Evolutionary conservation across 2,113 vertebrate species (phyloP).

Genomic region (Silurus glanis): DNA sequence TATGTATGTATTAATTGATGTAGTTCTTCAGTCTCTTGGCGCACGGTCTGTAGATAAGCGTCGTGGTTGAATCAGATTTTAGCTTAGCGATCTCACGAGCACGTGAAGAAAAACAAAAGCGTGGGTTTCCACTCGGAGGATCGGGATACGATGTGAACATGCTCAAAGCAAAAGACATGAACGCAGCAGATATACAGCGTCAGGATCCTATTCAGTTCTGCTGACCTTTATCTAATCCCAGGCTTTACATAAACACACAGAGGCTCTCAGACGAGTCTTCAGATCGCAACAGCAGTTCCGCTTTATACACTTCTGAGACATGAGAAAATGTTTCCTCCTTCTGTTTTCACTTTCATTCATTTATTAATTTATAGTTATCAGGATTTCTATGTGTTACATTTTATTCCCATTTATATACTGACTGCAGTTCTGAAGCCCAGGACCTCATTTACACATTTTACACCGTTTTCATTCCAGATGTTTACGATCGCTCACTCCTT

Average conservation of each 20-base stretch:
- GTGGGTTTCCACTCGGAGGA: neutral
- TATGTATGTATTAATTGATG: neutral
- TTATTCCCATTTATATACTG: no score
- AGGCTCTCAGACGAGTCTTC: no score
- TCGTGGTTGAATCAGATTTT: neutral
- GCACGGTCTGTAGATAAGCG: neutral
- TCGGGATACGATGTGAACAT: neutral
- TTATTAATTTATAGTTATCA: no score
- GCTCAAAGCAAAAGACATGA: neutral
- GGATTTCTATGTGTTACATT: no score
- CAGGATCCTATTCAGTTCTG: conserved; percentile 14
- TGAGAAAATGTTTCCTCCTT: no score
- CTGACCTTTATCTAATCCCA: conserved; percentile 50
- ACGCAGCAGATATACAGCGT: neutral
- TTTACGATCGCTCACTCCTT: neutral
- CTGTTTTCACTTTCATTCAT: no score
- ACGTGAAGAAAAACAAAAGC: neutral
- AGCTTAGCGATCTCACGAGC: neutral
- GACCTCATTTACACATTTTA: neutral
- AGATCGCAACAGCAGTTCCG: no score
- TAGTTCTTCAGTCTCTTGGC: neutral
- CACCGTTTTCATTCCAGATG: neutral
- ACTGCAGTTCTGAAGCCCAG: no score
- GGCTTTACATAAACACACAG: conserved; percentile 24
- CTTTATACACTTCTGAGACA: no score